These are phyloP conservation scores for Ammodytes marinus DNA, from an alignment of 2,113 vertebrate genomes.

Conservation along the genomic window DNA sequence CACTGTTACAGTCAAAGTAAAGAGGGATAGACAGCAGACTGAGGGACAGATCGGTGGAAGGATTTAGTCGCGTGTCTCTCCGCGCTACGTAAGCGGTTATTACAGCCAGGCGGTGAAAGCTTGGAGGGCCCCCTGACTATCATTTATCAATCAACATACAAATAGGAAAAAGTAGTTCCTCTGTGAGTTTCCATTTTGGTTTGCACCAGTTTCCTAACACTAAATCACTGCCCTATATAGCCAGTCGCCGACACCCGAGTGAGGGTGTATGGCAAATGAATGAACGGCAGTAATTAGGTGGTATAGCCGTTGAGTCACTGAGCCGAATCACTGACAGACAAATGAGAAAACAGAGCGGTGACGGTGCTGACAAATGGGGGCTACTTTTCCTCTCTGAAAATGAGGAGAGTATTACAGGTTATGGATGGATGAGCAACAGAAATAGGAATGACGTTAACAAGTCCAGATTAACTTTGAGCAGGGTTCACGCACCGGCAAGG, in stretches of 20 bases:
- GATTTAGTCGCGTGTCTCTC: constrained; percentile 72
- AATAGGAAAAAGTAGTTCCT: constrained; percentile 55
- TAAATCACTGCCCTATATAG: constrained; percentile 72
- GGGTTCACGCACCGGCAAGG: constrained; percentile 5
- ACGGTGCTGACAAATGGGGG: constrained; percentile 71
- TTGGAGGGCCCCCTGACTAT: constrained; percentile 54
- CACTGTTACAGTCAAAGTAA: constrained; percentile 57
- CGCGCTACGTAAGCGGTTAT: constrained; percentile 58
- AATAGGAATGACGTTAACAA: constrained; percentile 59
- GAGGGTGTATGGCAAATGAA: constrained; percentile 40
- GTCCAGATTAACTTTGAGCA: constrained; percentile 43
- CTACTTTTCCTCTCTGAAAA: constrained; percentile 60
- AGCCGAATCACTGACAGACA: constrained; percentile 70
- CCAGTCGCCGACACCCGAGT: constrained; percentile 42
- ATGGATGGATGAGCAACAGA: constrained; percentile 71
- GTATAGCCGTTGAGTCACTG: constrained; percentile 60
- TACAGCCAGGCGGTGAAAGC: constrained; percentile 57
- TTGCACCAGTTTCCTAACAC: constrained; percentile 54
- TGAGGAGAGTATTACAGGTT: constrained; percentile 52
- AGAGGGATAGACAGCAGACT: constrained; percentile 32
- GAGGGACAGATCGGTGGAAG: constrained; percentile 61
- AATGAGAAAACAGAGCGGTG: constrained; percentile 72
- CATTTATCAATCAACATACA: constrained; percentile 76
- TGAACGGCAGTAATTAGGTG: constrained; percentile 65
- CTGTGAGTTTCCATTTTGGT: constrained; percentile 67